Evolutionary conservation across 2,113 vertebrate species (phyloP).

Genomic region (Perccottus glenii): DNA sequence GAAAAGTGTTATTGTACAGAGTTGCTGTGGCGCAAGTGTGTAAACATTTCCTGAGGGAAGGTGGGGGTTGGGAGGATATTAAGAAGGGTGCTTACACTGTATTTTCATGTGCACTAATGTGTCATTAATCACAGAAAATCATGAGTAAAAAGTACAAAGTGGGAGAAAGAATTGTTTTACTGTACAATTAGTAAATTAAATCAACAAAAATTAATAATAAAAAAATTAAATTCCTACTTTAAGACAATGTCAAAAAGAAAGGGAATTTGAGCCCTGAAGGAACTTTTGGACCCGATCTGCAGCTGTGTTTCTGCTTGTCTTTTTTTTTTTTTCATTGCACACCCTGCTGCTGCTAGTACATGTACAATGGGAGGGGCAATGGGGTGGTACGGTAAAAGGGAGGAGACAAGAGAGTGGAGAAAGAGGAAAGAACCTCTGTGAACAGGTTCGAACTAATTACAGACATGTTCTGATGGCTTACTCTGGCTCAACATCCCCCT

Average conservation of each 20-base stretch:
- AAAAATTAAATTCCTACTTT: background rate
- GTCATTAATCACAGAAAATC: constrained; percentile 31
- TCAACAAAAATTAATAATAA: no score
- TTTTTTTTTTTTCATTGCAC: constrained; percentile 49
- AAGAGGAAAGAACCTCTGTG: constrained; percentile 26
- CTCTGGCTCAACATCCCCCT: background rate
- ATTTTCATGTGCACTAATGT: constrained; percentile 31
- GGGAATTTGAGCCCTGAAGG: constrained; percentile 8
- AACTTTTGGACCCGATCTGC: constrained; percentile 33
- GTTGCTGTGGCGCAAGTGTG: constrained; percentile 46
- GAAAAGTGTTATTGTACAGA: constrained; percentile 67
- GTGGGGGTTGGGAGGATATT: constrained; percentile 23
- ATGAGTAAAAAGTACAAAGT: background rate
- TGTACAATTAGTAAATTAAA: constrained; percentile 18
- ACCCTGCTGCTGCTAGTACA: constrained; percentile 52
- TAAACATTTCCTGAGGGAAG: constrained; percentile 69
- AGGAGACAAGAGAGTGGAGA: constrained; percentile 10
- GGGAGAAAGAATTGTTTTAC: constrained; percentile 5
- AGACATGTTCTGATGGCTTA: constrained; percentile 2
- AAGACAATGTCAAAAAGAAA: background rate
- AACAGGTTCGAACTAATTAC: constrained; percentile 18
- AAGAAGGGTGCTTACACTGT: constrained; percentile 14
- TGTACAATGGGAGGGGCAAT: constrained; percentile 46
- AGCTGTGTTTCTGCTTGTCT: constrained; percentile 40
- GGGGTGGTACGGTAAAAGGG: constrained; percentile 20